These are phyloP conservation scores for Astatotilapia flaviijosephi DNA, from an alignment of 2,113 vertebrate genomes.

Conservation along the genomic window DNA sequence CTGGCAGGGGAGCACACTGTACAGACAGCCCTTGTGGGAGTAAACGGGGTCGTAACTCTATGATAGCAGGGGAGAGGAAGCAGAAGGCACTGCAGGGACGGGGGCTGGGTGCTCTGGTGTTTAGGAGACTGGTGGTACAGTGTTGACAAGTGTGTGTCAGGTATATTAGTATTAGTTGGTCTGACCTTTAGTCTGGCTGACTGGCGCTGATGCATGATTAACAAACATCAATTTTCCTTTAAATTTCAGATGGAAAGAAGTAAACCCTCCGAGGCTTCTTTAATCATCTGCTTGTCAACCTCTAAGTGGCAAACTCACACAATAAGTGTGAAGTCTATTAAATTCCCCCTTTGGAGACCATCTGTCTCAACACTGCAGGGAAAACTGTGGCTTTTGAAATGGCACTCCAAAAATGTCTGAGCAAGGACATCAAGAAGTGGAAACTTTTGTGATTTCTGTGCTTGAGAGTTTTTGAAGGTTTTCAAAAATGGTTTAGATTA, in stretches of 20 bases:
- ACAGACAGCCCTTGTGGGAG: neutral
- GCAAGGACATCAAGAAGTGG: neutral
- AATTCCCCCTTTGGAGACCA: neutral
- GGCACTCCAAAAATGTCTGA: neutral
- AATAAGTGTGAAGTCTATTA: neutral
- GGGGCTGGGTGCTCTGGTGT: neutral
- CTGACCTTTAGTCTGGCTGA: slow-evolving; percentile 24
- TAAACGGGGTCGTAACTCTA: neutral
- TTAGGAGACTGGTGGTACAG: neutral
- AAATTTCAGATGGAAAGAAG: neutral
- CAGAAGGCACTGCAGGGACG: neutral
- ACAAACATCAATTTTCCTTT: neutral
- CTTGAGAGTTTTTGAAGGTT: neutral
- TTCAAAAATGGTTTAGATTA: accelerated
- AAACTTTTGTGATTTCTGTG: neutral
- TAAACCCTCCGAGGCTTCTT: neutral
- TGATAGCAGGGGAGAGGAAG: neutral
- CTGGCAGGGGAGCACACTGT: neutral
- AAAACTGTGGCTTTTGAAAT: neutral
- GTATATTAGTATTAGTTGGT: neutral
- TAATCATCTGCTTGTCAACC: neutral
- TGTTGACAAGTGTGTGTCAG: neutral
- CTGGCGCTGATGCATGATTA: neutral
- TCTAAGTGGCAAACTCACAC: neutral
- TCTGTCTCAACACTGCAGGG: neutral